Evolutionary conservation across 2,888 invertebrate genomes (phyloP), one percentile per base, ranked within the genome.

Genomic region (Tigriopus californicus): DNA sequence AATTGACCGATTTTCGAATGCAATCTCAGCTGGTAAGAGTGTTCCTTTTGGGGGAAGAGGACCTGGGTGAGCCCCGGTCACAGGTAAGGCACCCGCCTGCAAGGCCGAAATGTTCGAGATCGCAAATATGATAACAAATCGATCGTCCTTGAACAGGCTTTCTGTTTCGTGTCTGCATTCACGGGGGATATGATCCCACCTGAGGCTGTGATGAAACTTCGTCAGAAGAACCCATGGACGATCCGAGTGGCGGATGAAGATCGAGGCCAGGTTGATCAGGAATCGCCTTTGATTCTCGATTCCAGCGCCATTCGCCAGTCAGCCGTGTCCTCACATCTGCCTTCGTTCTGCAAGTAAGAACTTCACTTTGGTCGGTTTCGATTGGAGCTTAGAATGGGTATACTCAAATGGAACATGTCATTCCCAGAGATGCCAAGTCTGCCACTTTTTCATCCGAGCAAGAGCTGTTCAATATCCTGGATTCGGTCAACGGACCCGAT

Each of bases 151-250:
- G 22, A 52, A 13, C 52, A 52, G 22, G 15, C 20, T 15, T 12
- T 56, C 24, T 56, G 56, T 46, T 56, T 56, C 24, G 22, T 56
- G 5, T 56, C 56, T 4, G 18, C 20, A 18, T 56, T 42, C 44
- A 44, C 13, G 15, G 24, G 24, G 10, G 56, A 56, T 22, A 44
- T 56, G 44, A 56, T 56, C 25, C 33, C 46, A 13, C 56, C 56
- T 6, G 56, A 56, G 33, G 56, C 56, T n/a, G 56, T 56, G 18
- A 18, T 22, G 46, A 56, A 56, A 46, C 56, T 56, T n/a, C 20
- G 56, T 3, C 56, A 56, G 33, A 56, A 56, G 15, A 44, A 56
- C 15, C 56, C 56, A 15, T 18, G 6, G 22, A 25, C 56, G 20
- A 41, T 56, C 18, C 44, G 56, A 8, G 25, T 56, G 10, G 56